Evolutionary conservation across 1,140 invertebrate species (phyloP).

Genomic region (Sarcophaga bullata): DNA sequence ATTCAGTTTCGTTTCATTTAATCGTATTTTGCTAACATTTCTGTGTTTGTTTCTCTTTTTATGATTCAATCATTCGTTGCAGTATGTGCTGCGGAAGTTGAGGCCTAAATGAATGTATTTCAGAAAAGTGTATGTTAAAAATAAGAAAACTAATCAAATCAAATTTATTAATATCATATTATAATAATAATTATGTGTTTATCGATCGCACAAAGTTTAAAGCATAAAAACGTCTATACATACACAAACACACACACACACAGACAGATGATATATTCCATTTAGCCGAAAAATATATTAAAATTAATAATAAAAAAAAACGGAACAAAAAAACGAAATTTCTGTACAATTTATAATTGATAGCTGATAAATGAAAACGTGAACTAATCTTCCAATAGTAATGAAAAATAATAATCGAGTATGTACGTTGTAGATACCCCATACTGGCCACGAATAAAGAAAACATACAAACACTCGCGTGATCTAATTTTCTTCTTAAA

Average conservation of each 20-base stretch:
- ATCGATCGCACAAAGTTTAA: background rate
- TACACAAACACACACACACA: background rate
- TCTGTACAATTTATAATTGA: no score
- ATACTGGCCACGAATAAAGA: no score
- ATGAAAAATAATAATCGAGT: no score
- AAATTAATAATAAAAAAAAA: no score
- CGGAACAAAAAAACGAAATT: no score
- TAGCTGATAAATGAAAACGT: no score
- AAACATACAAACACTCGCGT: no score
- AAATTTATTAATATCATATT: background rate
- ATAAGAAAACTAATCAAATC: background rate
- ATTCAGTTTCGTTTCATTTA: background rate
- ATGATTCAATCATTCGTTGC: slow-evolving; percentile 65
- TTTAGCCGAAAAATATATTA: no score
- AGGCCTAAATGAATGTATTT: slow-evolving; percentile 56
- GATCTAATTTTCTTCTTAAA: no score
- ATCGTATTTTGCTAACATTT: slow-evolving; percentile 51
- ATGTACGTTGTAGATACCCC: no score
- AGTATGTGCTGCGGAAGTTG: slow-evolving; percentile 66
- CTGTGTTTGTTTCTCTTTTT: slow-evolving; percentile 53
- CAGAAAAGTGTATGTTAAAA: slow-evolving; percentile 21
- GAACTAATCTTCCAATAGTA: no score
- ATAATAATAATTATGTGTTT: background rate
- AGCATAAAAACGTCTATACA: background rate
- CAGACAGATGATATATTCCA: background rate